Conservation (phyloP, 2,888 invertebrate genomes). For the Coenonympha arcania region DNA sequence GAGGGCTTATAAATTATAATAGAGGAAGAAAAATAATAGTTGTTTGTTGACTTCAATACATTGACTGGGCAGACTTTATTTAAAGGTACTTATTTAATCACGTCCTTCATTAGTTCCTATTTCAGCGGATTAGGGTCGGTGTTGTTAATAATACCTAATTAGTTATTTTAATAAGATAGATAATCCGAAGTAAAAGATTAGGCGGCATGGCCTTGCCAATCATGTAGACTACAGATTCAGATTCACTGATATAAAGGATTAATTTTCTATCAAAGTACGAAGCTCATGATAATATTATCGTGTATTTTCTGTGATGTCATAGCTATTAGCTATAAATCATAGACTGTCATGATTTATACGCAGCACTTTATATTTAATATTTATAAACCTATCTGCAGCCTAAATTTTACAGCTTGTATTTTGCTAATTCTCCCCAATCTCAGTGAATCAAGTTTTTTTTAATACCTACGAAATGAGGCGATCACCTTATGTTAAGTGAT, state of each 20-base stretch:
- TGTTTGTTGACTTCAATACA: too few relatives aligned
- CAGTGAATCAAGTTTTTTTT: too few relatives aligned
- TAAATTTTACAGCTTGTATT: not conserved
- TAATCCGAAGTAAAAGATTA: not conserved
- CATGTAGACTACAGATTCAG: conserved; percentile 6
- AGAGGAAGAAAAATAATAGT: too few relatives aligned
- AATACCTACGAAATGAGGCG: too few relatives aligned
- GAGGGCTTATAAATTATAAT: too few relatives aligned
- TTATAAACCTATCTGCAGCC: not conserved
- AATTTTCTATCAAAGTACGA: not conserved
- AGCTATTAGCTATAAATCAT: not conserved
- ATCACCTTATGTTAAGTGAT: too few relatives aligned
- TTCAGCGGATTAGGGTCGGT: conserved; percentile 2
- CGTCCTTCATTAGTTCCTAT: not conserved
- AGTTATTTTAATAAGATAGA: not conserved
- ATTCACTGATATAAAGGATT: conserved; percentile 8
- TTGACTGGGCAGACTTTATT: too few relatives aligned
- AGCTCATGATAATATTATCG: not conserved
- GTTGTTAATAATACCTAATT: conserved; percentile 3
- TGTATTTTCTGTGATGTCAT: conserved; percentile 1
- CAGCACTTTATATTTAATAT: too few relatives aligned
- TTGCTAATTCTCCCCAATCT: too few relatives aligned
- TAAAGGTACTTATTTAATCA: too few relatives aligned
- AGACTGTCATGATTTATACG: not conserved
- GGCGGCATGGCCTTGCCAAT: not conserved